phyloP scores from a whole-genome alignment of 2,888 invertebrate genomes.

The Netelia fuscicornis region DNA sequence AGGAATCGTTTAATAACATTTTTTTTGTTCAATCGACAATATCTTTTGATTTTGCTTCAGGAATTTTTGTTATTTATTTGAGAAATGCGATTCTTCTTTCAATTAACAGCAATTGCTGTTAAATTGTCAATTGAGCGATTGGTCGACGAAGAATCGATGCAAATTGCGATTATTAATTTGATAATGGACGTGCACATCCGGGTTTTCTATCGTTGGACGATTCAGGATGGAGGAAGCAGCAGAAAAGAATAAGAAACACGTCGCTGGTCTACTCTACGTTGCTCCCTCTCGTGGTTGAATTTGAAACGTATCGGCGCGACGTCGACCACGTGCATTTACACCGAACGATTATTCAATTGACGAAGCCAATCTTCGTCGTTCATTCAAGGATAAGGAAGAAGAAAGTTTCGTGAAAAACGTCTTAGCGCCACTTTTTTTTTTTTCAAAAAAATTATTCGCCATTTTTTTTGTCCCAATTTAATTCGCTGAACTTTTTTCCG shows the following conservation, averaged over 20 bases:
- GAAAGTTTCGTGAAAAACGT: constrained; percentile 50
- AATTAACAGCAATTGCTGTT: background rate
- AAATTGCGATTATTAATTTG: constrained; percentile 38
- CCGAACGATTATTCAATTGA: constrained; percentile 78
- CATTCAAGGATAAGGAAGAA: constrained; percentile 39
- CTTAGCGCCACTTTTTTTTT: background rate
- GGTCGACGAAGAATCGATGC: constrained; percentile 23
- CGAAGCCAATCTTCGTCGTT: constrained; percentile 48
- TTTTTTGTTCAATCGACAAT: constrained; percentile 17
- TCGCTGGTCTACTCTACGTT: constrained; percentile 8
- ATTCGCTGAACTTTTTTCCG: constrained; percentile 10
- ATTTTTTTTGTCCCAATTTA: background rate
- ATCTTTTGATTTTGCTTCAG: background rate
- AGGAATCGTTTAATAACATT: constrained; percentile 31
- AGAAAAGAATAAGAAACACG: constrained; percentile 70
- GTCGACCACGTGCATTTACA: constrained; percentile 37
- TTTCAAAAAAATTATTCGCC: background rate
- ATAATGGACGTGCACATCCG: constrained; percentile 47
- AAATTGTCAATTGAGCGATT: constrained; percentile 3
- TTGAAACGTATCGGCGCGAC: constrained; percentile 21
- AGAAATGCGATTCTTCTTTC: background rate
- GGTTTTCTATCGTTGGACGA: background rate
- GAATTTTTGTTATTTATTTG: background rate
- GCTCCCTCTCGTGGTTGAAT: constrained; percentile 10
- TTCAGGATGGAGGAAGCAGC: background rate